Conservation (phyloP, 2,113 vertebrate species). For the Cyanistes caeruleus region DNA sequence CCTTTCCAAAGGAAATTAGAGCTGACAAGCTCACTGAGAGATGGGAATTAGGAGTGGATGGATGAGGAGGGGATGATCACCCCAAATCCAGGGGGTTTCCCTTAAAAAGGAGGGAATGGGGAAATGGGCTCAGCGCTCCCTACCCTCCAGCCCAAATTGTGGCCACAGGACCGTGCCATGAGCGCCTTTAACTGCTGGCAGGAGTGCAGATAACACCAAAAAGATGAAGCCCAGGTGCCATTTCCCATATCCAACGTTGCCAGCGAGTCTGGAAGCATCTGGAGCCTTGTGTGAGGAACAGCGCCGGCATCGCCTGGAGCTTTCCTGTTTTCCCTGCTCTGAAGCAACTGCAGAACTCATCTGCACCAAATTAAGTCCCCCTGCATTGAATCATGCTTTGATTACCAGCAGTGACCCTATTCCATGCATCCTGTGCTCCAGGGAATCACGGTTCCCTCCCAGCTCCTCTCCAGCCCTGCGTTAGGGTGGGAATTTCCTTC, state of each 20-base stretch:
- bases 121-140: fast-evolving
- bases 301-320: neutral
- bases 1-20: neutral
- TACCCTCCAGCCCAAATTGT: neutral
- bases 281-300: neutral
- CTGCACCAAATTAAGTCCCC: neutral
- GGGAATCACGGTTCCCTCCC: neutral
- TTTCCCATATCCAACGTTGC: neutral
- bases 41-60: neutral
- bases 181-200: neutral
- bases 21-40: neutral
- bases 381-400: neutral
- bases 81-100: fast-evolving
- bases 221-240: neutral
- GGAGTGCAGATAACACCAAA: fast-evolving
- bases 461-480: neutral
- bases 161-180: fast-evolving
- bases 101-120: neutral
- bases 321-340: neutral
- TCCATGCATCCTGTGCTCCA: neutral
- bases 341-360: neutral
- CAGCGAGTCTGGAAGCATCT: neutral
- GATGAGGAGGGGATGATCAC: neutral
- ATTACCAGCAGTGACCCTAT: neutral
- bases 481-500: neutral